phyloP scores from a whole-genome alignment of 2,797 vertebrate species.

The Sphaeramia orbicularis region DNA sequence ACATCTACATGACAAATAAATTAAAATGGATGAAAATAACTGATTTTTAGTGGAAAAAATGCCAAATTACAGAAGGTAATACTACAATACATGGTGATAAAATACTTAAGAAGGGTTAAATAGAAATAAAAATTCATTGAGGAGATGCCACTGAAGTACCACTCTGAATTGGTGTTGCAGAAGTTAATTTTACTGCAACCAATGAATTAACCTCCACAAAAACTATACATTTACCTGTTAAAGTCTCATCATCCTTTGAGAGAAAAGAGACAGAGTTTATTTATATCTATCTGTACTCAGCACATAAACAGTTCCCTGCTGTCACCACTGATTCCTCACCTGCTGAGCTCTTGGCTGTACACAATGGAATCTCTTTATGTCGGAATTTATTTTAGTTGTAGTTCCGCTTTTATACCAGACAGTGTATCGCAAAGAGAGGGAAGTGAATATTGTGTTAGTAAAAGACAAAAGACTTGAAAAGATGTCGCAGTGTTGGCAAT shows the following conservation, averaged over 20 bases:
- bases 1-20: too few species aligned
- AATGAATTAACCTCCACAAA: conserved; percentile 2
- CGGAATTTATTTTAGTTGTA: conserved; percentile 37
- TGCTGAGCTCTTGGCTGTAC: conserved; percentile 53
- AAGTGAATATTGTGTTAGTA: neutral
- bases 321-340: conserved; percentile 50
- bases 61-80: too few species aligned
- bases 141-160: too few species aligned
- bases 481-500: too few species aligned
- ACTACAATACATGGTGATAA: too few species aligned
- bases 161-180: conserved; percentile 7
- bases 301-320: conserved; percentile 59
- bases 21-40: too few species aligned
- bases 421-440: neutral
- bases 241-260: conserved; percentile 31
- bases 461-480: too few species aligned
- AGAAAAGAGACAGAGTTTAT: conserved; percentile 26
- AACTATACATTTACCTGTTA: conserved; percentile 9
- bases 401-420: conserved; percentile 23
- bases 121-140: too few species aligned
- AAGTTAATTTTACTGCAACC: neutral
- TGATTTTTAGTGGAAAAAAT: too few species aligned
- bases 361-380: conserved; percentile 36
- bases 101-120: too few species aligned
- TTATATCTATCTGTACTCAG: conserved; percentile 62